Conservation (phyloP, 2,113 vertebrate species). For the Pterocles orientalis region DNA sequence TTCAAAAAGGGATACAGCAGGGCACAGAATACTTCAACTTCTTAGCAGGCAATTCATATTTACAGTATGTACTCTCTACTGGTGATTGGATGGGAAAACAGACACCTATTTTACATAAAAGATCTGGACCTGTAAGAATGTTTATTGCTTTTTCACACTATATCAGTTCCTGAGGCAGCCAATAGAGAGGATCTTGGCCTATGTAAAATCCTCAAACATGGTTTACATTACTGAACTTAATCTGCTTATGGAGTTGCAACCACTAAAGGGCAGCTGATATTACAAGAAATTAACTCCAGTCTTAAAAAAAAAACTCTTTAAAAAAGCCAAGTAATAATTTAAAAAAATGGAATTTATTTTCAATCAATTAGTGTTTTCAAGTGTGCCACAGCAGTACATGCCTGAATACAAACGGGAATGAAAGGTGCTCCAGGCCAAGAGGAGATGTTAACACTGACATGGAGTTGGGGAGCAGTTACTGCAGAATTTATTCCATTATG, state of each 20-base stretch:
- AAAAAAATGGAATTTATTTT: slow-evolving; percentile 16
- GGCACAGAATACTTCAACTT: background rate
- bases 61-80: background rate
- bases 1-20: background rate
- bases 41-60: background rate
- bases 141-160: background rate
- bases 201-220: background rate
- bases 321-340: background rate
- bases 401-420: slow-evolving; percentile 31
- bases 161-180: background rate
- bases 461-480: background rate
- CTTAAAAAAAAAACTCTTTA: background rate
- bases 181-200: background rate
- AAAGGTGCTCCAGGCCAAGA: slow-evolving; percentile 27
- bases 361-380: slow-evolving; percentile 35
- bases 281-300: slow-evolving; percentile 2
- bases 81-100: background rate
- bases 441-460: background rate
- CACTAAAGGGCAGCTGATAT: background rate
- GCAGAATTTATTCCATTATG: background rate
- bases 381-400: background rate
- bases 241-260: background rate
- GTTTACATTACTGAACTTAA: background rate
- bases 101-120: background rate
- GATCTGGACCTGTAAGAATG: background rate